Evolutionary conservation across 2,797 vertebrate genomes (phyloP), one percentile per base, ranked within the genome.

Genomic region (Notoglanidium macrostoma): DNA sequence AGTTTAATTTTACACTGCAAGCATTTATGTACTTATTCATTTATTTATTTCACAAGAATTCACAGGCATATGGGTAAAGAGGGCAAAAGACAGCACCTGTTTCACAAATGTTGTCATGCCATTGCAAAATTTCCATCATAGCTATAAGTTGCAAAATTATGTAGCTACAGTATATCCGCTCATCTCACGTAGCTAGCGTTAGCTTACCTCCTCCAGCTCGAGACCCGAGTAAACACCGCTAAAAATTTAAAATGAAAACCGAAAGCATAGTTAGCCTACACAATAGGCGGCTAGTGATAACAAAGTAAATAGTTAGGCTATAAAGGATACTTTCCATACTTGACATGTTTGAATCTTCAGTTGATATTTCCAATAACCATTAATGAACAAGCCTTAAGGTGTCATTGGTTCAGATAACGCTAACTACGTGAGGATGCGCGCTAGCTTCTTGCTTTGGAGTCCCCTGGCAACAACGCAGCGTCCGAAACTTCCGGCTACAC

Each of bases 401-500:
- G 26, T 26, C 29, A 54, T 23, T 51, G 63, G 59, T 2, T 49
- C 6, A 14, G 57, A 63, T 10, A n/a, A 19, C 7, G 7, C 15
- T 63, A 14, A 54, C 10, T 14, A 29, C 46, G 35, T 68, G 26
- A 68, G 23, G 29, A 54, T 54, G 63, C 46, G 9, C 7, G 15
- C 4, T 40, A 3, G 46, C 23, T 81, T 74, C 29, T 81, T 86
- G 85, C 83, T 85, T 88, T 83, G 83, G 21, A 85, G 88, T 61
- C 80, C 80, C 46, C 70, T 79, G 79, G 80, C 85, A 84, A 57
- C 29, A 81, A 63, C n/a, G 44, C 55, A 83, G 26, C 54, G n/a
- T 59, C 67, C 35, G 29, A 55, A 57, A 72, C 67, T 83, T 91
- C 88, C 89, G 89, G 40, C 40, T 83, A 83, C 63, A 77, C 57